Conservation (phyloP, 2,888 invertebrate species). For the Brachypalpus laphriformis region DNA sequence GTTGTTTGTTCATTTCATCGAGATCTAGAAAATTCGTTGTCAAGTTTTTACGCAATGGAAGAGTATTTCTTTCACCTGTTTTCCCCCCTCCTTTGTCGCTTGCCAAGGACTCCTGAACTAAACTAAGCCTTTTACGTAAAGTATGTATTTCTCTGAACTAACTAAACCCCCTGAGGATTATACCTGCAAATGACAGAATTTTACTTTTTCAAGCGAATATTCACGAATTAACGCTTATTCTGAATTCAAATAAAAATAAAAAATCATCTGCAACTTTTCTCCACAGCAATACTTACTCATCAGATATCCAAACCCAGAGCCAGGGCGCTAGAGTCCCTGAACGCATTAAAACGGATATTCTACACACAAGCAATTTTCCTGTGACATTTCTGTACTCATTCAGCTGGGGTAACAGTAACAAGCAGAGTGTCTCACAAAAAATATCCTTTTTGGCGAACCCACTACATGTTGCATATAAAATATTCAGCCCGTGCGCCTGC, state of each 20-base stretch:
- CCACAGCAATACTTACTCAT: background rate
- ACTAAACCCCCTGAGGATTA: background rate
- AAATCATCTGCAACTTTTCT: background rate
- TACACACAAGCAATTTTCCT: constrained; percentile 63
- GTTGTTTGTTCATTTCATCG: too few relatives aligned
- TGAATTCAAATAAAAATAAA: background rate
- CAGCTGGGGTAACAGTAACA: constrained; percentile 48
- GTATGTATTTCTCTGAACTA: background rate
- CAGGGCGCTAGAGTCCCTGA: constrained; percentile 21
- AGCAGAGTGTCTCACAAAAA: constrained; percentile 46
- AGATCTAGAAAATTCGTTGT: too few relatives aligned
- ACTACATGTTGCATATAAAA: constrained; percentile 70
- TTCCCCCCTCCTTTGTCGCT: too few relatives aligned
- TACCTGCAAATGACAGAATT: background rate
- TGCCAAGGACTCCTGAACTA: too few relatives aligned
- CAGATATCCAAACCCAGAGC: constrained; percentile 6
- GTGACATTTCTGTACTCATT: constrained; percentile 56
- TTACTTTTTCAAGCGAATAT: background rate
- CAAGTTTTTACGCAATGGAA: too few relatives aligned
- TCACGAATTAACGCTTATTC: constrained; percentile 38
- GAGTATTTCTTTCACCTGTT: too few relatives aligned
- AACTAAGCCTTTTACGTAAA: background rate
- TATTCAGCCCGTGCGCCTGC: constrained; percentile 53
- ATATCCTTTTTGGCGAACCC: constrained; percentile 64
- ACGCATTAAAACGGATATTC: constrained; percentile 68